Base-by-base conservation (phyloP, 2,113 vertebrate species). In the Mungos mungo region DNA sequence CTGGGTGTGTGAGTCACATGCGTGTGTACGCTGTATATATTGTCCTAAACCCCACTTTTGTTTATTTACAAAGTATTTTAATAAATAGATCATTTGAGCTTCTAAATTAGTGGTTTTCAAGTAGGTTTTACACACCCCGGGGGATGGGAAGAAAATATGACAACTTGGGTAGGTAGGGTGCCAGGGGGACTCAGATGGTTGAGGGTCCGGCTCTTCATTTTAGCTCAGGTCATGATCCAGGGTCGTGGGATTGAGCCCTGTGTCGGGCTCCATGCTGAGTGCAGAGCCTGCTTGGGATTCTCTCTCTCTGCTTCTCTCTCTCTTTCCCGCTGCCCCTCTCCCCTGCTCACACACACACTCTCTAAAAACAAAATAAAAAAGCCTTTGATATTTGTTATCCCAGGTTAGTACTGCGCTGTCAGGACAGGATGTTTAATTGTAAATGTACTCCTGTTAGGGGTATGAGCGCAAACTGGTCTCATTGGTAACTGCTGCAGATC, bases 31-130 rank as follows among this genome's bases (percentile, higher is more conserved):
- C 21, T 29, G 3, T 27, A 0, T 4, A 6, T 35, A 35, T 38
- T 86, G 60, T 35, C 11, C 65, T 47, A 85, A 60, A 3, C 38
- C 47, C 33, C 9, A 1, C 9, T 69, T 92, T 86, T 80, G 16
- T 54, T 47, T 96, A 0, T 77, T 79, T 82, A 74, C 29, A 65
- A 33, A 84, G 38, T 63, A 9, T 3, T 88, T n/a, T 68, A 11
- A 31, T 12, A 71, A 25, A 63, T 15, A 63, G 63, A 91, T 50
- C 54, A 88, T 50, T 23, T 95, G 71, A 41, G 74, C 65, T 96
- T 95, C 33, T 76, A 63, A 85, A 86, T 84, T 14, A 76, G 65
- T 84, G 45, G 18, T 85, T 80, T 88, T 54, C 38, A 74, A 80
- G 50, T 38, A 72, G 69, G 31, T 63, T 68, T 95, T 79, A 76